phyloP scores from a whole-genome alignment of 1,140 invertebrate species.

The Penaeus chinensis region DNA sequence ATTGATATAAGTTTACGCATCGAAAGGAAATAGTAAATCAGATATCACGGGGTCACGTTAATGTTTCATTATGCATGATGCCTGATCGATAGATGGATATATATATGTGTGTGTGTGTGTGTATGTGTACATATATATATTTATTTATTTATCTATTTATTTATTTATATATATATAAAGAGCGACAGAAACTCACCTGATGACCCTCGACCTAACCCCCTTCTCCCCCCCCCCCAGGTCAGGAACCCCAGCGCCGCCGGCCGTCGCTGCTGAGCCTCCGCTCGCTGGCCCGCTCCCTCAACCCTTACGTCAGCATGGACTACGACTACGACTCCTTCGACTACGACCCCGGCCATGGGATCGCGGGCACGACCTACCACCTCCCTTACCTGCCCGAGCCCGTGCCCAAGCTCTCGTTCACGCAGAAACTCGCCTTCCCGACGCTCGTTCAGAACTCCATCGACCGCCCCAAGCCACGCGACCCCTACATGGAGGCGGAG shows the following conservation, averaged over 20 bases:
- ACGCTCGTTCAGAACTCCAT: constrained; percentile 78
- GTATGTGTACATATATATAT: no score
- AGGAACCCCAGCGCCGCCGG: constrained; percentile 43
- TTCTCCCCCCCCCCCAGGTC: constrained; percentile 38
- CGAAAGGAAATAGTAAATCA: background rate
- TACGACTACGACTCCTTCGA: constrained; percentile 62
- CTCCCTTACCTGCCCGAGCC: constrained; percentile 53
- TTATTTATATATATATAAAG: no score
- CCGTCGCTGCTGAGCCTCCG: constrained; percentile 61
- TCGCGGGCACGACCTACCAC: constrained; percentile 3
- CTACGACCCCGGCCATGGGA: constrained; percentile 31
- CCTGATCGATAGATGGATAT: background rate
- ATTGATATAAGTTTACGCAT: background rate
- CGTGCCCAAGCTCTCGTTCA: constrained; percentile 74
- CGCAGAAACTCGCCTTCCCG: constrained; percentile 76
- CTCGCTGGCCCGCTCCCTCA: constrained; percentile 60
- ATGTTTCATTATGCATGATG: background rate
- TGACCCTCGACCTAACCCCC: background rate
- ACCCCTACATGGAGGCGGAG: constrained; percentile 70
- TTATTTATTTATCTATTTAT: no score
- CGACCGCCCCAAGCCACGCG: constrained; percentile 73
- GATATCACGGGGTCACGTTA: background rate
- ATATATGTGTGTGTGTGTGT: background rate
- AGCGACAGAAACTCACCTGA: background rate
- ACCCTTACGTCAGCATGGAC: constrained; percentile 63